These are phyloP conservation scores for Arothron firmamentum DNA, from an alignment of 2,113 vertebrate genomes.

Conservation along the genomic window DNA sequence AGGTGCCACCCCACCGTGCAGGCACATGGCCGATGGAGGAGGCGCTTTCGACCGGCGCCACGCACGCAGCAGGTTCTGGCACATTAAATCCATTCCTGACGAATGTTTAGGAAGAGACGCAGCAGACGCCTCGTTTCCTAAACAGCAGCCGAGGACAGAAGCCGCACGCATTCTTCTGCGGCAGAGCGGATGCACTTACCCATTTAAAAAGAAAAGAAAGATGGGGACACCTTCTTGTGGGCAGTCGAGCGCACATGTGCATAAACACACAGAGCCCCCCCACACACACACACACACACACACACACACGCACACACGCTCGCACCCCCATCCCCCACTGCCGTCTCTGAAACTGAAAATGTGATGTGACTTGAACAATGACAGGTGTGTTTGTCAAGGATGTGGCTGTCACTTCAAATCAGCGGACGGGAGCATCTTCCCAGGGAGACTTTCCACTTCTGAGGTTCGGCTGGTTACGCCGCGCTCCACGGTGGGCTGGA, in stretches of 20 bases:
- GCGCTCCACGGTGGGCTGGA: slow-evolving; percentile 47
- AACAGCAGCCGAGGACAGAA: slow-evolving; percentile 49
- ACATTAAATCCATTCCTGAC: slow-evolving; percentile 61
- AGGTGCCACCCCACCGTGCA: too few species aligned
- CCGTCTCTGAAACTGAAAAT: slow-evolving; percentile 61
- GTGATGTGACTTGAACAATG: slow-evolving; percentile 74
- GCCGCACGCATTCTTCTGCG: slow-evolving; percentile 60
- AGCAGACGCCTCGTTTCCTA: slow-evolving; percentile 60
- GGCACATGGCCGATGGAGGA: too few species aligned
- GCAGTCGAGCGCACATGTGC: slow-evolving; percentile 48
- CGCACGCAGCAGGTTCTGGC: slow-evolving; percentile 51
- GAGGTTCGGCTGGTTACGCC: slow-evolving; percentile 50
- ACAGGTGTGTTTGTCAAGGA: slow-evolving; percentile 77
- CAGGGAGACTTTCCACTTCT: slow-evolving; percentile 61
- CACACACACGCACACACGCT: slow-evolving; percentile 12
- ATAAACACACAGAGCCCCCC: slow-evolving; percentile 31
- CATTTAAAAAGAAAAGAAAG: slow-evolving; percentile 12
- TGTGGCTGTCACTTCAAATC: slow-evolving; percentile 75
- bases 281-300: slow-evolving; percentile 8
- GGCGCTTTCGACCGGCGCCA: slow-evolving; percentile 12
- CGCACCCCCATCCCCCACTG: slow-evolving; percentile 32
- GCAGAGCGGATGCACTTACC: slow-evolving; percentile 46
- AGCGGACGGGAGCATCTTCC: slow-evolving; percentile 57
- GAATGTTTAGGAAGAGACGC: slow-evolving; percentile 57
- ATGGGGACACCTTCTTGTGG: slow-evolving; percentile 44